phyloP scores from a whole-genome alignment of 1,140 invertebrate genomes.

The Bathynomus jamesi region DNA sequence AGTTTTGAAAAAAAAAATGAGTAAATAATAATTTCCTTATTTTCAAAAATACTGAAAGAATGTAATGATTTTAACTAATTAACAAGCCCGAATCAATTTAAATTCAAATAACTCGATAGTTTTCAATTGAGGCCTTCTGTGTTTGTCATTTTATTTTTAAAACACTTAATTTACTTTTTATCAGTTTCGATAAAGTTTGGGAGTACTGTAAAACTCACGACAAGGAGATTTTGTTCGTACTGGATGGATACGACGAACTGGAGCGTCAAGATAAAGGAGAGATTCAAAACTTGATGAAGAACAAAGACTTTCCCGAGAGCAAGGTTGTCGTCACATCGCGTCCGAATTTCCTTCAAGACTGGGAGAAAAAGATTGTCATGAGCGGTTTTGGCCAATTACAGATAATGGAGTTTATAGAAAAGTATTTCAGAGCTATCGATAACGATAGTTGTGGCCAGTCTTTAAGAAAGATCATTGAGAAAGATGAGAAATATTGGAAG shows the following conservation, averaged over 20 bases:
- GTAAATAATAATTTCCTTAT: too few species aligned
- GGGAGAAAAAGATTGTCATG: slow-evolving; percentile 47
- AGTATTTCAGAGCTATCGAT: slow-evolving; percentile 47
- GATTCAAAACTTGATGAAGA: slow-evolving; percentile 49
- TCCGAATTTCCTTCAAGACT: slow-evolving; percentile 42
- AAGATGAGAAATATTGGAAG: slow-evolving; percentile 39
- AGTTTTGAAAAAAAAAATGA: too few species aligned
- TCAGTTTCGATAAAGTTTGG: slow-evolving; percentile 38
- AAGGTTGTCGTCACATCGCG: slow-evolving; percentile 50
- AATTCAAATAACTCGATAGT: too few species aligned
- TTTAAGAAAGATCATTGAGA: slow-evolving; percentile 38
- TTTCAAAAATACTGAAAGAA: too few species aligned
- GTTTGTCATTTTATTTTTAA: too few species aligned
- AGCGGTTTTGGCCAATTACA: slow-evolving; percentile 50
- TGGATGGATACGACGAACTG: slow-evolving; percentile 51
- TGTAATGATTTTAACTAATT: too few species aligned
- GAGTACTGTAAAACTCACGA: slow-evolving; percentile 46
- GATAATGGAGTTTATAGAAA: slow-evolving; percentile 46
- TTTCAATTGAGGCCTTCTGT: too few species aligned
- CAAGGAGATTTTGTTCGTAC: slow-evolving; percentile 49
- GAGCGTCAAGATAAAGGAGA: slow-evolving; percentile 42
- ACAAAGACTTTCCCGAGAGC: slow-evolving; percentile 50
- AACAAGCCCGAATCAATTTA: too few species aligned
- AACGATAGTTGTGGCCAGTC: slow-evolving; percentile 40
- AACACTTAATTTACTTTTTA: background rate